Evolutionary conservation across 2,888 invertebrate genomes (phyloP).

Genomic region (Dolichomitus sp.): DNA sequence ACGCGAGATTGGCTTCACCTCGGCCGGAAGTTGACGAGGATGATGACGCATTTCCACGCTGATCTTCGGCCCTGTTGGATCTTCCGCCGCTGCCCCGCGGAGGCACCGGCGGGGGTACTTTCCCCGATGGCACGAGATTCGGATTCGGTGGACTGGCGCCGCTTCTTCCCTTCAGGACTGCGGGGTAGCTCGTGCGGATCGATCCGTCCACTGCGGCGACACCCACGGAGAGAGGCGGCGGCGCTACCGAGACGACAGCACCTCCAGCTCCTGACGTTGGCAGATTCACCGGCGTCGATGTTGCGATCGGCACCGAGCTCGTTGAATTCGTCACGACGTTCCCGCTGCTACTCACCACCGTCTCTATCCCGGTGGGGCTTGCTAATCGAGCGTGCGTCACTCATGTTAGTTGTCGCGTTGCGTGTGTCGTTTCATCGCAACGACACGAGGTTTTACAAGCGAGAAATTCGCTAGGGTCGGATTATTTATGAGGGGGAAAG

Average conservation of each 20-base stretch:
- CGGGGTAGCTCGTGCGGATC: conserved; percentile 89
- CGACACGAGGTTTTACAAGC: conserved; percentile 15
- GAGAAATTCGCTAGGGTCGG: background rate
- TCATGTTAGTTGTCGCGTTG: conserved; percentile 57
- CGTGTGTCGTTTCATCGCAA: conserved; percentile 5
- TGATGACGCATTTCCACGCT: conserved; percentile 73
- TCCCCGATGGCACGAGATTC: conserved; percentile 88
- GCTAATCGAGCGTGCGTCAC: conserved; percentile 68
- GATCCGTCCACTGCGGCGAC: conserved; percentile 64
- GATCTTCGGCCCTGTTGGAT: conserved; percentile 74
- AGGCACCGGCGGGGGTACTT: conserved; percentile 96
- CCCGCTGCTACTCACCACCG: conserved; percentile 73
- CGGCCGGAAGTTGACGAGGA: conserved; percentile 79
- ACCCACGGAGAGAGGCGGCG: conserved; percentile 62
- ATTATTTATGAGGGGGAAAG: conserved; percentile 12
- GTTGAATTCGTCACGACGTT: conserved; percentile 86
- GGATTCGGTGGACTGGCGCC: conserved; percentile 87
- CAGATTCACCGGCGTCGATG: conserved; percentile 81
- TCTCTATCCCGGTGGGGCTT: conserved; percentile 77
- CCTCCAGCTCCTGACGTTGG: conserved; percentile 85
- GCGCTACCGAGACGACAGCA: conserved; percentile 42
- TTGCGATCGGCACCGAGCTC: conserved; percentile 81
- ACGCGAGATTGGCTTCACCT: conserved; percentile 79
- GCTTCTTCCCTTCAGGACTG: conserved; percentile 90
- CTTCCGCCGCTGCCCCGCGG: conserved; percentile 89